Percentiles rank a stretch among this genome's conserved stretches.
These are phyloP conservation scores for Cybosia mesomella DNA, from an alignment of 2,888 invertebrate species.

Conservation along the genomic window DNA sequence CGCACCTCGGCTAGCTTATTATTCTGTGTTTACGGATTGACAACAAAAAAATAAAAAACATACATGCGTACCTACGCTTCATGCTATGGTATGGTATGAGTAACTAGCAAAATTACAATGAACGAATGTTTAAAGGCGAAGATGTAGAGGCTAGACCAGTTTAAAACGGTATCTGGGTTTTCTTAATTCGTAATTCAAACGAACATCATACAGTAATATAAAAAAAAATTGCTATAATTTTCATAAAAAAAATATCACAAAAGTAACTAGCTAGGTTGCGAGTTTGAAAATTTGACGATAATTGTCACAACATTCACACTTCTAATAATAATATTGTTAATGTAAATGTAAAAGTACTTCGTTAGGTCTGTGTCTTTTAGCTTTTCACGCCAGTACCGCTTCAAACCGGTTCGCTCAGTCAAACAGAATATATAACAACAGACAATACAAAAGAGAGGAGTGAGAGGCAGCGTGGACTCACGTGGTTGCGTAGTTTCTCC, in stretches of 20 bases:
- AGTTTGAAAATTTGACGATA: too few species aligned
- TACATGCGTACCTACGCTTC: constrained; percentile 42
- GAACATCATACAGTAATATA: neutral
- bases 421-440: constrained; percentile 42
- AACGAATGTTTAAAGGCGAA: constrained; percentile 8
- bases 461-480: constrained; percentile 79
- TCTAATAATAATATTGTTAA: too few species aligned
- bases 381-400: constrained; percentile 32
- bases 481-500: constrained; percentile 92
- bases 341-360: too few species aligned
- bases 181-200: neutral
- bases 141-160: constrained; percentile 42
- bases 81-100: constrained; percentile 27
- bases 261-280: too few species aligned
- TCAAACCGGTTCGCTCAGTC: constrained; percentile 40
- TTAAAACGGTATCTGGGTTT: constrained; percentile 35
- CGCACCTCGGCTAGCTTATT: constrained; percentile 91
- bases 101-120: constrained; percentile 7
- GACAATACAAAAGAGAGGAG: neutral
- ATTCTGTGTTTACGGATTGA: constrained; percentile 73
- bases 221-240: neutral
- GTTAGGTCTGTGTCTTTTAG: too few species aligned
- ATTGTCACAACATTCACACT: too few species aligned
- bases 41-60: constrained; percentile 52
- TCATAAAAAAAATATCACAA: too few species aligned